Evolutionary conservation across 1,140 invertebrate genomes (phyloP), one percentile per base, ranked within the genome.

Genomic region (Drosophila bocki): DNA sequence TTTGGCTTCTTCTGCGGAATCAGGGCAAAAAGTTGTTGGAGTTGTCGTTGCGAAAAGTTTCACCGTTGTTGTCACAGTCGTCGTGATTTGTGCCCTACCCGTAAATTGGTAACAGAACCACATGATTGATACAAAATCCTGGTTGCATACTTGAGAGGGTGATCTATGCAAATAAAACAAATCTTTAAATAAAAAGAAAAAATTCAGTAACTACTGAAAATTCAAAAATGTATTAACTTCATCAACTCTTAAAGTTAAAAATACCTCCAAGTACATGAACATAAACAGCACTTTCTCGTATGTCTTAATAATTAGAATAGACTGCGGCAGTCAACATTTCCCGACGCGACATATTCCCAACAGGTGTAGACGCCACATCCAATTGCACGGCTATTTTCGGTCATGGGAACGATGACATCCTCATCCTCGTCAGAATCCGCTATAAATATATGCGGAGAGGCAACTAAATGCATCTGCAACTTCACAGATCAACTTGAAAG

Each of bases 351-450:
- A 87, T 80, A 78, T 88, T 77, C 65, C 67, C 67, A 87, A 87
- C 84, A 87, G 84, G 84, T 87, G 84, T 88, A 87, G 80, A 80
- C 72, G 78, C 71, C 71, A 75, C 70, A 72, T 60, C 45, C 68
- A 60, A 74, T 72, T 72, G 70, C 68, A 74, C 22, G 57, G 53
- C 70, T 74, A 74, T 74, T 74, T 74, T 74, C 45, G 68, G 70
- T 42, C 68, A 72, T 60, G 48, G 63, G 63, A 70, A 70, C 67
- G 67, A 68, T 68, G 70, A 51, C 51, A 44, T n/a, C 22, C 35
- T 29, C 48, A 35, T 17, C 22, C 29, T 42, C 42, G 22, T 33
- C 69, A 54, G 54, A 68, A 29, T 41, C 39, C 11, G 37, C 84
- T 77, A 87, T 80, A 87, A 83, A 87, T 87, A 50, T 29, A 17